A percentile compares a stretch with the other conserved stretches of the same genome.
Conservation (phyloP, 2,113 vertebrate species). For the Circaetus cinerascens region DNA sequence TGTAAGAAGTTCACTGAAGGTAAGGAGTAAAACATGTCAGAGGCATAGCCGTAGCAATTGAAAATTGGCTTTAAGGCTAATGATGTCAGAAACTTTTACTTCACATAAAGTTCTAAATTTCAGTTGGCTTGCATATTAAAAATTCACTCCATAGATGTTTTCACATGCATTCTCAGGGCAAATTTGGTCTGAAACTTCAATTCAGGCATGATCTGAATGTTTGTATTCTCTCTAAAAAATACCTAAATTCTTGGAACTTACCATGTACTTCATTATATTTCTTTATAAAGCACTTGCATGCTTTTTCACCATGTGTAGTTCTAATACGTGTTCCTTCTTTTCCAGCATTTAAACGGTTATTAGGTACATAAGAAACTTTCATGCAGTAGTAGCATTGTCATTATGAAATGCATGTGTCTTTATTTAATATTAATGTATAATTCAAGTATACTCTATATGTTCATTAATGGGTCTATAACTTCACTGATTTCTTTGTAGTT, state of each 20-base stretch:
- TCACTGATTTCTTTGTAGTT: conserved; percentile 68
- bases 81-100: neutral
- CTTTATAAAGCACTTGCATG: conserved; percentile 25
- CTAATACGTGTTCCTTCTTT: neutral
- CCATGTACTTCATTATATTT: neutral
- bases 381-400: neutral
- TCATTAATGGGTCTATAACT: neutral
- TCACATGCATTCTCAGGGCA: neutral
- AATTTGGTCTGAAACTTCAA: neutral
- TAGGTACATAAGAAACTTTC: neutral
- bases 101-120: neutral
- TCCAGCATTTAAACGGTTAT: neutral
- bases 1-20: conserved; percentile 45
- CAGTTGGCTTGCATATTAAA: neutral
- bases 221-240: neutral
- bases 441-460: neutral
- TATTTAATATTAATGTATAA: neutral
- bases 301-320: neutral
- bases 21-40: conserved; percentile 19
- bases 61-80: neutral
- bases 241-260: neutral
- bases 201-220: neutral
- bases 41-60: neutral
- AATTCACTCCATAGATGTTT: neutral
- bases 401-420: neutral